Conservation (phyloP, 2,888 invertebrate genomes). For the Eudemis profundana region DNA sequence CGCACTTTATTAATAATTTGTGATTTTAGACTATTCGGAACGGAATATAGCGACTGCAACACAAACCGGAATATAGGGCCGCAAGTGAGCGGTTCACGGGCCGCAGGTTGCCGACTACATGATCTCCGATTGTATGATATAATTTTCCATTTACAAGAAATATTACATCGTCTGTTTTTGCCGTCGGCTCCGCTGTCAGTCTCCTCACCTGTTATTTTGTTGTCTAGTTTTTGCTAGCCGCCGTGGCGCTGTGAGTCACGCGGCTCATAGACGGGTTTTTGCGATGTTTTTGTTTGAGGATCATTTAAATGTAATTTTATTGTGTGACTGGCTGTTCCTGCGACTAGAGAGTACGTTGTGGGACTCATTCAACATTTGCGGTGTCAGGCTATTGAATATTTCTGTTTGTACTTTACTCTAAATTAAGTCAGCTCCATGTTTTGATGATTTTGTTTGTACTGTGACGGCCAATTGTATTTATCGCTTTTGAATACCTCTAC, state of each 20-base stretch:
- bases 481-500: no score
- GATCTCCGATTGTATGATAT: background rate
- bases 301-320: conserved; percentile 27
- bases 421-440: no score
- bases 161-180: conserved; percentile 24
- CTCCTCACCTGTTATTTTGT: conserved; percentile 41
- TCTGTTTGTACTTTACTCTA: no score
- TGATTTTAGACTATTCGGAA: no score
- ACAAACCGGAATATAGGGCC: no score
- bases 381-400: no score
- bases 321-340: conserved; percentile 36
- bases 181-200: conserved; percentile 19
- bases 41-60: no score
- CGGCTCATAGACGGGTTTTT: conserved; percentile 40
- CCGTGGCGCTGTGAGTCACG: conserved; percentile 27
- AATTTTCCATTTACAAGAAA: conserved; percentile 1
- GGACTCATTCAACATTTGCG: background rate
- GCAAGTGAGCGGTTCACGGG: no score
- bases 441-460: no score
- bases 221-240: conserved; percentile 21
- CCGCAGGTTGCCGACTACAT: background rate
- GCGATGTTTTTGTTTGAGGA: conserved; percentile 38
- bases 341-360: background rate
- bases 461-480: no score
- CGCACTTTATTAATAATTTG: no score